A percentile compares a stretch with the other conserved stretches of the same genome.
Conservation (phyloP, 2,113 vertebrate genomes). For the Ciconia maguari region DNA sequence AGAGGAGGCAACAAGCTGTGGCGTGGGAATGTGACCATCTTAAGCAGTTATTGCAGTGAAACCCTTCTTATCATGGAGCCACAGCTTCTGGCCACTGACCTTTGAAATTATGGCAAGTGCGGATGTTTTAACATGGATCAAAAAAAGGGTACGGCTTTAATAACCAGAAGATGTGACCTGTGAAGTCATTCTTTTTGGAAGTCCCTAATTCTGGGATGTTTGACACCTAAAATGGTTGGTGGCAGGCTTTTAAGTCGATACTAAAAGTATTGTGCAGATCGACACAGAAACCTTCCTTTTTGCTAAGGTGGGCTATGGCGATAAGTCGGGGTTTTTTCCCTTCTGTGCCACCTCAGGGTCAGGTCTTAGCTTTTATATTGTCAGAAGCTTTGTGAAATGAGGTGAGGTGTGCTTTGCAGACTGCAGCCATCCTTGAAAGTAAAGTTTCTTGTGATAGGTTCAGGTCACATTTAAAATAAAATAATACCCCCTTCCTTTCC, state of each 20-base stretch:
- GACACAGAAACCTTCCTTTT: background rate
- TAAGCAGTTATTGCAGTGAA: background rate
- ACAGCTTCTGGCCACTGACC: background rate
- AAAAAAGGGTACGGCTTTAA: background rate
- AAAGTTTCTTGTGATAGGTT: background rate
- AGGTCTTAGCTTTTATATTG: background rate
- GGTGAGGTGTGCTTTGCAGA: background rate
- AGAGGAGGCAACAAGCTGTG: background rate
- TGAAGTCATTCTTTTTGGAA: background rate
- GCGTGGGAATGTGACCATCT: background rate
- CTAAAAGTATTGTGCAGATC: background rate
- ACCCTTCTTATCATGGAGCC: background rate
- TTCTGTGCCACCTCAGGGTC: background rate
- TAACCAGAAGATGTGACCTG: background rate
- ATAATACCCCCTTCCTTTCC: background rate
- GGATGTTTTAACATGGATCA: background rate
- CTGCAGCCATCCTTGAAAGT: background rate
- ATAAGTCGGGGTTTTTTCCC: background rate
- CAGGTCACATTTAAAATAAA: background rate
- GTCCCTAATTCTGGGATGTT: background rate
- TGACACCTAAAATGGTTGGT: background rate
- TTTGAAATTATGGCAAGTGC: background rate
- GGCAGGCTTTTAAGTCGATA: background rate
- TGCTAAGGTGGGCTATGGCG: background rate
- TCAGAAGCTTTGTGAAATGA: background rate